Conservation (phyloP, 2,113 vertebrate species). For the Himantopus leucocephalus region DNA sequence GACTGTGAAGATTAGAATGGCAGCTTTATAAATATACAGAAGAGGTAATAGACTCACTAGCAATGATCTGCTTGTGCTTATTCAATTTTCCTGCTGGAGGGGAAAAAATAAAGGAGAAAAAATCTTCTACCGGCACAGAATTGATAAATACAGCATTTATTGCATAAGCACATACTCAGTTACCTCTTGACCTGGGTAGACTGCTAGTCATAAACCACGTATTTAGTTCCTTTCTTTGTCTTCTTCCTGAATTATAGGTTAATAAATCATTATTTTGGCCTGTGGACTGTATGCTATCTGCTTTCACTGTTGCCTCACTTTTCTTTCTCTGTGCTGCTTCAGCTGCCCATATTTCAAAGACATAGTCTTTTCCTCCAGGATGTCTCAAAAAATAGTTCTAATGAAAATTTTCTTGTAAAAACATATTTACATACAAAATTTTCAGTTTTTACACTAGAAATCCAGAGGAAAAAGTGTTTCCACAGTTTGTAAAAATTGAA, state of each 20-base stretch:
- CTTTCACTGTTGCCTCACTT: background rate
- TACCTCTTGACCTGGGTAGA: background rate
- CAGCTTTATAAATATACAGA: background rate
- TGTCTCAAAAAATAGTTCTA: background rate
- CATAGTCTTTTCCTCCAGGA: background rate
- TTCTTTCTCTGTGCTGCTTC: background rate
- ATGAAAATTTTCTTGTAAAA: background rate
- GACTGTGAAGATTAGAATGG: background rate
- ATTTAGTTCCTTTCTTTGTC: slow-evolving; percentile 1
- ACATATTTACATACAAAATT: background rate
- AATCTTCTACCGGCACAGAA: background rate
- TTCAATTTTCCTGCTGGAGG: background rate
- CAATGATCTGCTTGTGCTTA: background rate
- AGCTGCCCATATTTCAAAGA: background rate
- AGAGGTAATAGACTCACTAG: background rate
- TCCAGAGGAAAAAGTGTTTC: background rate
- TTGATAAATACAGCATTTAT: background rate
- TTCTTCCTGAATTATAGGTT: background rate
- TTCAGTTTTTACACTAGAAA: background rate
- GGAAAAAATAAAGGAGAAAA: background rate
- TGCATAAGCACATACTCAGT: background rate
- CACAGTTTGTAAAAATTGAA: background rate
- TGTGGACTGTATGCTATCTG: background rate
- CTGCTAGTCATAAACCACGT: background rate
- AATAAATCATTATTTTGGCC: background rate